phyloP scores from a whole-genome alignment of 2,888 invertebrate genomes.

The Pandemis cinnamomeana region DNA sequence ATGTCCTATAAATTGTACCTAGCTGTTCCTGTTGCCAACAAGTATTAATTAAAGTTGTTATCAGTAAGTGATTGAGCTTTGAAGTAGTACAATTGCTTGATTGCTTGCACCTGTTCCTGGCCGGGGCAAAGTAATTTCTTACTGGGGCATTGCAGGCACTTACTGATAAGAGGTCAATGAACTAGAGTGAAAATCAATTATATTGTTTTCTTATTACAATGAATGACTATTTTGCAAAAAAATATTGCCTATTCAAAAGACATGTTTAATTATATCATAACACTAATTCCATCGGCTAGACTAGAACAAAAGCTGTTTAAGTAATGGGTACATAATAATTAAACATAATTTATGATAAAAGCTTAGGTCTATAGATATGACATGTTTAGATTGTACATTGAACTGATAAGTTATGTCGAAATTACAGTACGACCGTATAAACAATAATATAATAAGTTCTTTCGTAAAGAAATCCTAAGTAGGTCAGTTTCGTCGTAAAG shows the following conservation, averaged over 20 bases:
- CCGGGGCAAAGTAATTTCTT: constrained; percentile 9
- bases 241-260: neutral
- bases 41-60: neutral
- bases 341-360: neutral
- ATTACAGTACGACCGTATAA: neutral
- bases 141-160: neutral
- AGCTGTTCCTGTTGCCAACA: neutral
- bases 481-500: constrained; percentile 36
- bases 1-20: neutral
- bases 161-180: constrained; percentile 30
- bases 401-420: neutral
- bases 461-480: constrained; percentile 31
- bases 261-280: neutral
- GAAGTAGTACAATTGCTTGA: neutral
- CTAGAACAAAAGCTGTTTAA: neutral
- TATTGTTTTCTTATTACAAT: neutral
- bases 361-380: neutral
- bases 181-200: neutral
- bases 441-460: constrained; percentile 13
- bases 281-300: neutral
- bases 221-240: neutral
- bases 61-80: constrained; percentile 1
- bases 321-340: neutral
- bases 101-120: constrained; percentile 20
- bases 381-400: neutral